phyloP scores from a whole-genome alignment of 2,888 invertebrate genomes.

The Clunio marinus region DNA sequence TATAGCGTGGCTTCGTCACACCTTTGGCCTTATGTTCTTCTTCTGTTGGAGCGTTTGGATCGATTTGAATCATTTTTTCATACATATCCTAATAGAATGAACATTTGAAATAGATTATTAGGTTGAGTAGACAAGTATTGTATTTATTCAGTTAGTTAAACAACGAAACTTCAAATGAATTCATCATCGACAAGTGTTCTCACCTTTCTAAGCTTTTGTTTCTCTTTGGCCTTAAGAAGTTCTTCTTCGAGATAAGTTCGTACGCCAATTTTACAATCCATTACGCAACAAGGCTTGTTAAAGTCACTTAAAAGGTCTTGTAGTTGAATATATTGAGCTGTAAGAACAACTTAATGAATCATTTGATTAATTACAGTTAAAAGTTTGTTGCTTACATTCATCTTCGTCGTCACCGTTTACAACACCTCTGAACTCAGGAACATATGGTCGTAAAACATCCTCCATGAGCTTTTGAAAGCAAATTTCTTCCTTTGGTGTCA shows the following conservation, averaged over 20 bases:
- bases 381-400: conserved; percentile 57
- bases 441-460: conserved; percentile 81
- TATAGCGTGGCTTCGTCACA: conserved; percentile 90
- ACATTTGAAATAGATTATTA: too few relatives aligned
- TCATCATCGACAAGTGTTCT: conserved; percentile 42
- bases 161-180: neutral
- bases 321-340: conserved; percentile 72
- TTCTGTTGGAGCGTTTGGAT: conserved; percentile 79
- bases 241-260: conserved; percentile 94
- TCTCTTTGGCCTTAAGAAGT: conserved; percentile 89
- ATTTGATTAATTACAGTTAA: conserved; percentile 7
- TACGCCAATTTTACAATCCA: conserved; percentile 96
- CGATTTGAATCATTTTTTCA: conserved; percentile 94
- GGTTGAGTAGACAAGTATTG: too few relatives aligned
- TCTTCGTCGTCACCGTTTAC: conserved; percentile 66
- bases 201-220: conserved; percentile 85
- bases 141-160: too few relatives aligned
- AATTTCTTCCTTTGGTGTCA: conserved; percentile 80
- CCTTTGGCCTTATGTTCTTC: conserved; percentile 87
- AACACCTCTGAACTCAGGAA: conserved; percentile 90
- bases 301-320: conserved; percentile 91
- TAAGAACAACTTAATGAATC: too few relatives aligned
- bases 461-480: conserved; percentile 66
- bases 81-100: conserved; percentile 77
- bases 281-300: conserved; percentile 84